Base-by-base conservation (phyloP, 37 sponge, comb jelly and placozoan genomes). In the Ephydatia muelleri region DNA sequence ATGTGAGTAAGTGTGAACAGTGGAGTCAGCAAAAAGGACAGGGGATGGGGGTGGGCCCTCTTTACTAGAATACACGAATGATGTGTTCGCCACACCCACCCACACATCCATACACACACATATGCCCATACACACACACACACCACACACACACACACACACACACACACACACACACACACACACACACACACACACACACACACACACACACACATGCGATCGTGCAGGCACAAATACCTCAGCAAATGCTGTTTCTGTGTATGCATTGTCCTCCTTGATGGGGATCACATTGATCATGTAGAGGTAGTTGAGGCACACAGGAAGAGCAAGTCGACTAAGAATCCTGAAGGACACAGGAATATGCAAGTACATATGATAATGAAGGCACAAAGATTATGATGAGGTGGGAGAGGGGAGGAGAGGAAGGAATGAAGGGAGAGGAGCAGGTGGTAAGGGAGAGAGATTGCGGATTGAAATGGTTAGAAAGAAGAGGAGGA, bases 241-340 rank as follows among this genome's bases (percentile, higher is more conserved):
- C 23, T 33, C 27, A 31, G 92, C 89, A 70, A 96, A 96, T 0
- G 92, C 92, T 14, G 96, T 96, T 32, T 69, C 65, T 27, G 78
- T 66, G 28, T 73, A 33, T 75, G 86, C 85, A 33, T 82, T 79
- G 36, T 80, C 57, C 16, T 82, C 74, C 2, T 80, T 73, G 38
- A 93, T 77, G 22, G 73, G 70, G 29, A 93, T 87, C 38, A 89
- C 88, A 29, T 95, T 85, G n/a, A 95, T 91, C 65, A 97, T 69
- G 67, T 93, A 93, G 70, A 97, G 86, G 79, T 96, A 97, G 81
- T 97, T 97, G 67, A 97, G 91, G 68, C 96, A 97, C 33, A 97
- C 91, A 19, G 98, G 98, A 2, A 95, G 88, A n/a, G 96, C 93
- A 39, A 97, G 87, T 26, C 98, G 90, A 77, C 91, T 92, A 68